Percentiles rank a stretch among this genome's conserved stretches.
phyloP scores from a whole-genome alignment of 2,888 invertebrate species.

The Endomychus coccineus region DNA sequence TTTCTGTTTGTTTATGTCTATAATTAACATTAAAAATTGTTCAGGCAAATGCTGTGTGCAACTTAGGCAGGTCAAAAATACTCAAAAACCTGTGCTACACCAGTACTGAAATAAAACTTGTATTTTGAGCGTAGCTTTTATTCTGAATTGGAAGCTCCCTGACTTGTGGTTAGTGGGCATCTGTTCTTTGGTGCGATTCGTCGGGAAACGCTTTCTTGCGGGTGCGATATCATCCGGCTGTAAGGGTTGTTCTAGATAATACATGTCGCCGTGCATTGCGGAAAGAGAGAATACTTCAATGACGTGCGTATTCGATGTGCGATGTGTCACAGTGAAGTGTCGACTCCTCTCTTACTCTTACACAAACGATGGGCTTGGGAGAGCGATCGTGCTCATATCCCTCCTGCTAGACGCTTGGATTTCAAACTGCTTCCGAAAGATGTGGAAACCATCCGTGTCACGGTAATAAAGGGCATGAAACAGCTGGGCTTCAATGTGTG shows the following conservation, averaged over 20 bases:
- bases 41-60: constrained; percentile 43
- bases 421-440: too few species aligned
- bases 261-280: constrained; percentile 13
- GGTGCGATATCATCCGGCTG: constrained; percentile 16
- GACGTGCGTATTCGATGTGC: constrained; percentile 15
- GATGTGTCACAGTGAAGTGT: not conserved
- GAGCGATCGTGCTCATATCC: too few species aligned
- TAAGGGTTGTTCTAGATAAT: constrained; percentile 28
- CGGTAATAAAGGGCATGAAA: not conserved
- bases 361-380: too few species aligned
- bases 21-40: constrained; percentile 48
- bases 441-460: constrained; percentile 1
- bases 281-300: constrained; percentile 18
- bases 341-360: too few species aligned
- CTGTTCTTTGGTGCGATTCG: constrained; percentile 34
- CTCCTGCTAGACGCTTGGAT: too few species aligned
- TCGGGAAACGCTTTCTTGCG: constrained; percentile 24
- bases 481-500: not conserved
- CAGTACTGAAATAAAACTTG: constrained; percentile 48
- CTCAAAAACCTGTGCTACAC: constrained; percentile 46
- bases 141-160: constrained; percentile 42
- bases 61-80: constrained; percentile 49
- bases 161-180: constrained; percentile 37
- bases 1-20: constrained; percentile 49
- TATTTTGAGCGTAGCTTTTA: constrained; percentile 47